Evolutionary conservation across 2,113 vertebrate species (phyloP).

Genomic region (Grammomys dolichurus): DNA sequence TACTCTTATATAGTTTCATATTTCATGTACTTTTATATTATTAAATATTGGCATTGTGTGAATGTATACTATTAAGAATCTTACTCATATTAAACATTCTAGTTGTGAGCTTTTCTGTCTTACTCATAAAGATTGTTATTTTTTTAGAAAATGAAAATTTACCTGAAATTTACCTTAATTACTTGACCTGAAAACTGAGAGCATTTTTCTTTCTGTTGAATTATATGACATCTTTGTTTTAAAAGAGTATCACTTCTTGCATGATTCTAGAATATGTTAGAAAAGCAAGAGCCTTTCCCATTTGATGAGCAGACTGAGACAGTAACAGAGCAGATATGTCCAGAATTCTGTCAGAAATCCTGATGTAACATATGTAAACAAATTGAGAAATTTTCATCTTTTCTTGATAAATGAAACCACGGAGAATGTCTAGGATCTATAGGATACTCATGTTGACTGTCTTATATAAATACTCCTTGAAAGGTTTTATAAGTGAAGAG

Average conservation of each 20-base stretch:
- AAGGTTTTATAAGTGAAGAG: background rate
- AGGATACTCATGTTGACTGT: background rate
- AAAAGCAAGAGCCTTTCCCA: background rate
- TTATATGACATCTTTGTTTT: background rate
- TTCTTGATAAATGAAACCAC: background rate
- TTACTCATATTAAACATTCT: background rate
- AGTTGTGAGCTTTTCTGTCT: background rate
- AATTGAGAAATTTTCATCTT: background rate
- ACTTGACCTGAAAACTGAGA: background rate
- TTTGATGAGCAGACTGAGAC: background rate
- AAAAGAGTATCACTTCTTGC: background rate
- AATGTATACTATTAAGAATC: background rate
- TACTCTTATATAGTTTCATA: background rate
- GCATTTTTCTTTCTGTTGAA: background rate
- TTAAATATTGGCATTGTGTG: background rate
- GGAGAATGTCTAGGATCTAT: background rate
- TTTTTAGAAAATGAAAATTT: background rate
- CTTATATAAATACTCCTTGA: background rate
- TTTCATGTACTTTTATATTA: background rate
- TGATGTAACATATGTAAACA: background rate
- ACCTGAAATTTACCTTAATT: background rate
- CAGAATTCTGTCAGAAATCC: background rate
- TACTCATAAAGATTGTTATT: background rate
- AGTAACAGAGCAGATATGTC: background rate
- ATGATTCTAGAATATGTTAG: background rate